phyloP scores from a whole-genome alignment of 2,888 invertebrate species.

The Dicycla oo region DNA sequence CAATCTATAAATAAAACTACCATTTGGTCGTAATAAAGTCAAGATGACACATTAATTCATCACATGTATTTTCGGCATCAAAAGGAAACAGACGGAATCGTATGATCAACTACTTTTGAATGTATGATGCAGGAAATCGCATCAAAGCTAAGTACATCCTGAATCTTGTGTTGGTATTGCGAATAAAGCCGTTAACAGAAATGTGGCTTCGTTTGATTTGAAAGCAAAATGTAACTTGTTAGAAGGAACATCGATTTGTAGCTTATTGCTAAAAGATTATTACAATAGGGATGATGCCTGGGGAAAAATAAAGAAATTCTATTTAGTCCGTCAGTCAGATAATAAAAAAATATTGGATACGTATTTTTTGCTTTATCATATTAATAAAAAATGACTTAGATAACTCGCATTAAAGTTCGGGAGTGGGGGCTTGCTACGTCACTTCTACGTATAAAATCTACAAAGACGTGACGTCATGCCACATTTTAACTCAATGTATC shows the following conservation, averaged over 20 bases:
- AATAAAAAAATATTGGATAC: too few relatives aligned
- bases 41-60: constrained; percentile 54
- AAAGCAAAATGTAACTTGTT: not conserved
- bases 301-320: too few relatives aligned
- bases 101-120: constrained; percentile 46
- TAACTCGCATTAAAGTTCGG: too few relatives aligned
- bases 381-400: too few relatives aligned
- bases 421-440: too few relatives aligned
- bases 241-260: not conserved
- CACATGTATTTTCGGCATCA: constrained; percentile 47
- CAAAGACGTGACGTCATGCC: too few relatives aligned
- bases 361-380: too few relatives aligned
- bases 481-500: too few relatives aligned
- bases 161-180: constrained; percentile 35
- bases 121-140: constrained; percentile 48
- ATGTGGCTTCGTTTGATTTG: constrained; percentile 18
- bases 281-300: too few relatives aligned
- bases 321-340: too few relatives aligned
- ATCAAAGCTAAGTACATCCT: constrained; percentile 55
- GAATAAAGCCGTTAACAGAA: constrained; percentile 24
- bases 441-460: too few relatives aligned
- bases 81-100: constrained; percentile 37
- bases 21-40: constrained; percentile 47
- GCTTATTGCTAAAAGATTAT: not conserved
- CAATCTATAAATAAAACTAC: constrained; percentile 36